phyloP scores from a whole-genome alignment of 2,888 invertebrate genomes.

The Chymomyza fuscimana region DNA sequence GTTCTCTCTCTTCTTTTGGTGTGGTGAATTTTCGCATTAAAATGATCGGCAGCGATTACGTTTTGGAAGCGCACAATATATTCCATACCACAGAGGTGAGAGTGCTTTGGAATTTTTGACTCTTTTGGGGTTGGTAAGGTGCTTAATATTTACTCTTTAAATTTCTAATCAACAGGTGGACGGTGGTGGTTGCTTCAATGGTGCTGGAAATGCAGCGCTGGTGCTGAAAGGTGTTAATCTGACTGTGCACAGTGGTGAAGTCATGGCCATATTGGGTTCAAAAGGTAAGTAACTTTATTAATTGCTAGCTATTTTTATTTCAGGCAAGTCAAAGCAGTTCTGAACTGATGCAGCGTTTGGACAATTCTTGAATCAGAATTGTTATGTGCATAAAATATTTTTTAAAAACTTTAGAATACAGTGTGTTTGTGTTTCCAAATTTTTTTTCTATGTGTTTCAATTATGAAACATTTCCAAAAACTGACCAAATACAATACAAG shows the following conservation, averaged over 20 bases:
- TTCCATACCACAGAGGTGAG: slow-evolving; percentile 92
- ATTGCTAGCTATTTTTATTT: neutral
- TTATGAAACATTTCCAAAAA: no score
- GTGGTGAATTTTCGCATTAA: slow-evolving; percentile 70
- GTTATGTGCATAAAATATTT: no score
- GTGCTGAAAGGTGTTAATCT: slow-evolving; percentile 96
- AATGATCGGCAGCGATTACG: slow-evolving; percentile 91
- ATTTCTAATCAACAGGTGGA: slow-evolving; percentile 84
- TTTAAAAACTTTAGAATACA: no score
- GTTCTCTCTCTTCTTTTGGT: neutral
- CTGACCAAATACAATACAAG: no score
- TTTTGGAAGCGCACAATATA: slow-evolving; percentile 92
- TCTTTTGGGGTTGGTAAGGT: slow-evolving; percentile 21
- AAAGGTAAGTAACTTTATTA: slow-evolving; percentile 83
- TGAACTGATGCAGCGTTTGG: no score
- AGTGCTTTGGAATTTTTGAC: slow-evolving; percentile 36
- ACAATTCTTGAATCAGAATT: no score
- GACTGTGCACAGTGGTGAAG: slow-evolving; percentile 94
- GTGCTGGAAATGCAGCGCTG: slow-evolving; percentile 89
- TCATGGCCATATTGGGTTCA: slow-evolving; percentile 94
- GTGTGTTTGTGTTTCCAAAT: no score
- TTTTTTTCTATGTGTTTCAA: no score
- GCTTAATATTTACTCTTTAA: slow-evolving; percentile 18
- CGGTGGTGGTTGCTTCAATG: slow-evolving; percentile 87
- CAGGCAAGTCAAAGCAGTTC: no score